Percentiles rank a stretch among this genome's conserved stretches.
Conservation (phyloP, 2,888 invertebrate genomes). For the Orthonychiurus folsomi region DNA sequence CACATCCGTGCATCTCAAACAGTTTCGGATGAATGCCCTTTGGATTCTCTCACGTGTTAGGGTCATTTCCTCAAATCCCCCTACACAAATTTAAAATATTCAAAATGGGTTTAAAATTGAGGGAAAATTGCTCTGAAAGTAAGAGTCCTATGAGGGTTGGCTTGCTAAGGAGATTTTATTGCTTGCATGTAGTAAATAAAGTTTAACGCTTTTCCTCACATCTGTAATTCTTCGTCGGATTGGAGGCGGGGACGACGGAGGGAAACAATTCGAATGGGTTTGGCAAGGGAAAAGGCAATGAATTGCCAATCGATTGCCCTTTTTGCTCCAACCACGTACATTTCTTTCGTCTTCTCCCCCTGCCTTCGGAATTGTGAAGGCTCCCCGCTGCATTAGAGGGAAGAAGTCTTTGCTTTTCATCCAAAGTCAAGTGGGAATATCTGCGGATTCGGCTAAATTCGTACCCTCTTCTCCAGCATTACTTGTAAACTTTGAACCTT, state of each 20-base stretch:
- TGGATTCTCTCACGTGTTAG: no score
- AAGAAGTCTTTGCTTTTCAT: not conserved
- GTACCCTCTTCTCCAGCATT: not conserved
- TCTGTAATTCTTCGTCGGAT: conserved; percentile 11
- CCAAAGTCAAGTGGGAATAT: conserved; percentile 1
- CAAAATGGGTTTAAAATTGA: no score
- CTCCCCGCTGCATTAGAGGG: not conserved
- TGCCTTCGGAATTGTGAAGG: not conserved
- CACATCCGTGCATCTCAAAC: no score
- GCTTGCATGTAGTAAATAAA: not conserved
- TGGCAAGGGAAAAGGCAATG: conserved; percentile 14
- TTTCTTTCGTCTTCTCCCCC: conserved; percentile 13
- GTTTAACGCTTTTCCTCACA: not conserved
- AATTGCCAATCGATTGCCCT: conserved; percentile 34
- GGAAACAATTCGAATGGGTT: not conserved
- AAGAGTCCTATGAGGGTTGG: no score
- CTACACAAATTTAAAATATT: no score
- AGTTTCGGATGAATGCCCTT: no score
- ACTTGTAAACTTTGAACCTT: not conserved
- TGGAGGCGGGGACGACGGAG: conserved; percentile 1
- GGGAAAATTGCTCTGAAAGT: no score
- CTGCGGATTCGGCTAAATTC: not conserved
- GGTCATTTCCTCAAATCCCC: no score
- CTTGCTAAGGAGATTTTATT: not conserved
- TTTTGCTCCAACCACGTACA: conserved; percentile 22